phyloP scores from a whole-genome alignment of 2,113 vertebrate genomes.

The Meleagris gallopavo region DNA sequence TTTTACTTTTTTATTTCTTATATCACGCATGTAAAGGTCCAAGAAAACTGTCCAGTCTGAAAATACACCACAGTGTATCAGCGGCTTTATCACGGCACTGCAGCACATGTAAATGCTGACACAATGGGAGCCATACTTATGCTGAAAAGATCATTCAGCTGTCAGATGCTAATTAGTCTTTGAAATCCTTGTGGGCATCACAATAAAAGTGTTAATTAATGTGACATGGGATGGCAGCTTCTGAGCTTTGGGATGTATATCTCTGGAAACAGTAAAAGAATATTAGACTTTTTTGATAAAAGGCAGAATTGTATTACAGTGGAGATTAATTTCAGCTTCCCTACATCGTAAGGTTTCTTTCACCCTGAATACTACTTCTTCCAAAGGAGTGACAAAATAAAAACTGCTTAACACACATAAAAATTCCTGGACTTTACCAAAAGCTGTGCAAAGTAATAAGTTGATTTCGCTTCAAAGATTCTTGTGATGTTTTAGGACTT shows the following conservation, averaged over 20 bases:
- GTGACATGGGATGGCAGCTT: not conserved
- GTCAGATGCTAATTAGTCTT: not conserved
- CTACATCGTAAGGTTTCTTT: not conserved
- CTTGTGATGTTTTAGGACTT: not conserved
- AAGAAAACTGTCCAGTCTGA: not conserved
- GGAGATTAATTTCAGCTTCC: not conserved
- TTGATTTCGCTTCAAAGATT: not conserved
- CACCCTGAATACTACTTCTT: not conserved
- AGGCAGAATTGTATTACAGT: not conserved
- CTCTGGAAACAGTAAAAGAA: not conserved
- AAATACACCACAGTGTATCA: fast-evolving
- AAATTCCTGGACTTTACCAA: not conserved
- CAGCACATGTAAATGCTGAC: not conserved
- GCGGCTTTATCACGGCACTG: not conserved
- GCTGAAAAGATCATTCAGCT: not conserved
- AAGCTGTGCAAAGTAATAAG: not conserved
- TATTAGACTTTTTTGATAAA: not conserved
- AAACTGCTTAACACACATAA: not conserved
- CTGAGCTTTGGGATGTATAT: not conserved
- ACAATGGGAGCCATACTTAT: not conserved
- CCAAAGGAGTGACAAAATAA: not conserved
- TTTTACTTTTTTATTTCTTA: not conserved
- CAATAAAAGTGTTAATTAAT: not conserved
- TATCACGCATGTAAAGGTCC: not conserved
- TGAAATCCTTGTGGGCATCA: not conserved